Conservation (phyloP, 1,140 invertebrate genomes). For the Caerostris darwini region DNA sequence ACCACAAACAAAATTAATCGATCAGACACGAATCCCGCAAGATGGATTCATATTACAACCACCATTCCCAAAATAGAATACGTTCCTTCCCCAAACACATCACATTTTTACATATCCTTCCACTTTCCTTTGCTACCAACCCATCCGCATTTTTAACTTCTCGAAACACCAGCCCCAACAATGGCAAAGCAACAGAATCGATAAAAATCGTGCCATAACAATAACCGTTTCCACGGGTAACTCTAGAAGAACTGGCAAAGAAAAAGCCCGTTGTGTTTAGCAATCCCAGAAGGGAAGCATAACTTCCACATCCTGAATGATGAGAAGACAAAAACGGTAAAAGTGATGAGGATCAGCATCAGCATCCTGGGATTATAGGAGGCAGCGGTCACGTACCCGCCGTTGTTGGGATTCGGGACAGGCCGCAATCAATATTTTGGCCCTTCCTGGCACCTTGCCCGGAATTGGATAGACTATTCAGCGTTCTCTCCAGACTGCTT, state of each 20-base stretch:
- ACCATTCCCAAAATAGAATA: no score
- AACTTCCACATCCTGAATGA: no score
- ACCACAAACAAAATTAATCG: no score
- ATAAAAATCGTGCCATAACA: conserved; percentile 26
- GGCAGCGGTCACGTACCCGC: conserved; percentile 24
- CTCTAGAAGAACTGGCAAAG: neutral
- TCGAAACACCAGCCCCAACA: no score
- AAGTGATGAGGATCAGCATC: conserved; percentile 14
- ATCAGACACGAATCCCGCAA: no score
- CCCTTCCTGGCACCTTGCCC: neutral
- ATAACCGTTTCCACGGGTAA: conserved; percentile 20
- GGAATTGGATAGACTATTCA: conserved; percentile 4
- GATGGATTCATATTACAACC: no score
- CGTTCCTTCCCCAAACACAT: no score
- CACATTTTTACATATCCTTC: no score
- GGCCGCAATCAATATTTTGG: conserved; percentile 33
- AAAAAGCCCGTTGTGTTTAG: conserved; percentile 17
- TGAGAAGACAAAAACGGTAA: conserved; percentile 27
- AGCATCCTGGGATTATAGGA: conserved; percentile 36
- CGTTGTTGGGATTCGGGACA: conserved; percentile 34
- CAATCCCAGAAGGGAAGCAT: conserved; percentile 1
- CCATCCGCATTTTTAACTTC: no score
- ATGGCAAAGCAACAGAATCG: no score
- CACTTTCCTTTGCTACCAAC: no score
- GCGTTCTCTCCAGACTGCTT: conserved; percentile 32